Conservation (phyloP, 2,888 invertebrate genomes). For the Xanthorhoe designata region DNA sequence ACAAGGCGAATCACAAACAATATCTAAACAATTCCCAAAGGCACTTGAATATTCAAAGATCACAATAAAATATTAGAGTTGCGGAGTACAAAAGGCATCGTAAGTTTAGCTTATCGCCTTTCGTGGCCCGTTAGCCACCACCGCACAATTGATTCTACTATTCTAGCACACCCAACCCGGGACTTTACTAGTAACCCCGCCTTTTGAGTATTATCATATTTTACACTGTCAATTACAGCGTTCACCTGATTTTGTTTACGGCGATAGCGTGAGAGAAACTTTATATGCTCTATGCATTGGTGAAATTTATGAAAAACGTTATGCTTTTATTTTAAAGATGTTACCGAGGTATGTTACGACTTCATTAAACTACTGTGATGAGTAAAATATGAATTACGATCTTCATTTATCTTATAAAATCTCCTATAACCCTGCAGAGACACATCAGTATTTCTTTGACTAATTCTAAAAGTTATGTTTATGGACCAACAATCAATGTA, state of each 20-base stretch:
- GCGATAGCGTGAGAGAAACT: constrained; percentile 55
- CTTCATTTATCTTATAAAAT: too few relatives aligned
- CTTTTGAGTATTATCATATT: constrained; percentile 74
- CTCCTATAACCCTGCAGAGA: too few relatives aligned
- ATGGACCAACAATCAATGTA: too few relatives aligned
- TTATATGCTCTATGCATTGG: constrained; percentile 4
- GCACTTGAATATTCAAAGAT: constrained; percentile 54
- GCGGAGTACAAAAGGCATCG: constrained; percentile 73
- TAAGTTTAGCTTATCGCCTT: constrained; percentile 79
- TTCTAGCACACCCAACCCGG: constrained; percentile 59
- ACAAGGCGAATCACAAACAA: not conserved
- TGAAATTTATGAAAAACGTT: not conserved
- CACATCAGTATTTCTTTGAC: too few relatives aligned
- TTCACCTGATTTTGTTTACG: constrained; percentile 41
- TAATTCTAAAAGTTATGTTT: too few relatives aligned
- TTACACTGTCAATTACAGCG: constrained; percentile 70
- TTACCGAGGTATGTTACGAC: not conserved
- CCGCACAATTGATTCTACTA: constrained; percentile 77
- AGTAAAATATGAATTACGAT: not conserved
- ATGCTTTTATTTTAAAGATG: not conserved
- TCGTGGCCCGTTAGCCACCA: constrained; percentile 74
- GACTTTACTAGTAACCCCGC: constrained; percentile 62
- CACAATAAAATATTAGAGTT: constrained; percentile 66
- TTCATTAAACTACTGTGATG: too few relatives aligned
- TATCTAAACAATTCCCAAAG: constrained; percentile 24